Evolutionary conservation across 2,888 invertebrate genomes (phyloP), one percentile per base, ranked within the genome.

Genomic region (Coelopa pilipes): DNA sequence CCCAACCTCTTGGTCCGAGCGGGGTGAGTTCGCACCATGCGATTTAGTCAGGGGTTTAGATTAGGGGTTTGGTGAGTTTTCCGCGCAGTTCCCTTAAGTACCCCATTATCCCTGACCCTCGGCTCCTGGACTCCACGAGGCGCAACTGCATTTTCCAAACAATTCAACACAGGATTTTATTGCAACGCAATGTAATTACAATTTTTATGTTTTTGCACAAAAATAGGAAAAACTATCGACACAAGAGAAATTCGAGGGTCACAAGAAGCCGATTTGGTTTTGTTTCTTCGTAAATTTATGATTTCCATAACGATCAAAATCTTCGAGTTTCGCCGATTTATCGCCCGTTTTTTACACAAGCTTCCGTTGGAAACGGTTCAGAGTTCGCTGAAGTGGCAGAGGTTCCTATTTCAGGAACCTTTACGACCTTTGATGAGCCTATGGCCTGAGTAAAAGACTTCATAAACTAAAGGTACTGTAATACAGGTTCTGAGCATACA

Each of bases 171-270:
- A 76, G 77, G 79, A 81, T 82, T 70, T 83, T 82, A 82, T 82
- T 81, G 78, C 82, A 72, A 75, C 78, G 74, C 76, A 78, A 69
- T 77, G 83, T 75, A 82, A 83, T 83, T 83, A 80, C 82, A 80
- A 81, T 84, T 83, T 84, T 83, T 82, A 83, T 82, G 82, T 82
- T 83, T 84, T 83, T 83, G 84, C 81, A 84, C 84, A 79, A 76
- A 76, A 79, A 83, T 79, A 78, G 49, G 15, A 47, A 24, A 66
- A 66, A 15, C 19, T 66, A 12, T 63, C n/a, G 45, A 62, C 21
- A 62, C 15, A 62, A 12, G 34, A 45, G 5, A n/a, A 34, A 13
- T 62, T 34, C 11, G n/a, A 45, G 3, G 12, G 10, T 34, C 62
- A 34, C n/a, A 34, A 4, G 34, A 7, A 2, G 34, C 34, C 34